Percentiles rank a stretch among this genome's conserved stretches.
Evolutionary conservation across 2,888 invertebrate species (phyloP).

Genomic region (Chalcosyrphus nemorum): DNA sequence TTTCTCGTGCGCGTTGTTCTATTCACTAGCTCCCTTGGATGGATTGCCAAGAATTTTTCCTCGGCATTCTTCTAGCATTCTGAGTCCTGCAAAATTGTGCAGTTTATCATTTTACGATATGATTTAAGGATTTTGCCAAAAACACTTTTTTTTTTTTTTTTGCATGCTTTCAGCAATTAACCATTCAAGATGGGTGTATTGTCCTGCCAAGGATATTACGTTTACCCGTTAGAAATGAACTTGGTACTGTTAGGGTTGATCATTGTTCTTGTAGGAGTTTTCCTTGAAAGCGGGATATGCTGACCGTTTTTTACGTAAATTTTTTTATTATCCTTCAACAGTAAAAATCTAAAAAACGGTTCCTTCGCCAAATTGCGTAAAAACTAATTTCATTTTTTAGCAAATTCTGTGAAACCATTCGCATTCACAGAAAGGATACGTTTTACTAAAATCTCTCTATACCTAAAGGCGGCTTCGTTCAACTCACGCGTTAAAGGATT

Average conservation of each 20-base stretch:
- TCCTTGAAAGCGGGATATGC: slow-evolving; percentile 30
- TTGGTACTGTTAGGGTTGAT: slow-evolving; percentile 46
- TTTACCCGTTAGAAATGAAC: slow-evolving; percentile 71
- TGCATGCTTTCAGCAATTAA: slow-evolving; percentile 41
- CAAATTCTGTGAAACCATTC: slow-evolving; percentile 27
- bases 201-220: slow-evolving; percentile 61
- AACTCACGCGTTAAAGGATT: slow-evolving; percentile 5
- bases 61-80: not conserved
- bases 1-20: not conserved
- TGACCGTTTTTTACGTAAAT: slow-evolving; percentile 71
- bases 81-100: slow-evolving; percentile 53
- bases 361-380: slow-evolving; percentile 64
- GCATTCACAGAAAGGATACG: slow-evolving; percentile 1
- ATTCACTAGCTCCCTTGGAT: slow-evolving; percentile 21
- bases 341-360: slow-evolving; percentile 9
- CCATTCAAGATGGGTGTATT: slow-evolving; percentile 45
- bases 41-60: slow-evolving; percentile 39
- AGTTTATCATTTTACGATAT: slow-evolving; percentile 71
- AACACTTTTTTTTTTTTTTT: slow-evolving; percentile 24
- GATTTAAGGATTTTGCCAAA: slow-evolving; percentile 53
- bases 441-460: not conserved
- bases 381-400: slow-evolving; percentile 47
- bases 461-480: not conserved
- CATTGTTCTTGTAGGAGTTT: slow-evolving; percentile 20
- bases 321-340: slow-evolving; percentile 50